phyloP scores from a whole-genome alignment of 2,888 invertebrate species.

The Harpagoxenus sublaevis region DNA sequence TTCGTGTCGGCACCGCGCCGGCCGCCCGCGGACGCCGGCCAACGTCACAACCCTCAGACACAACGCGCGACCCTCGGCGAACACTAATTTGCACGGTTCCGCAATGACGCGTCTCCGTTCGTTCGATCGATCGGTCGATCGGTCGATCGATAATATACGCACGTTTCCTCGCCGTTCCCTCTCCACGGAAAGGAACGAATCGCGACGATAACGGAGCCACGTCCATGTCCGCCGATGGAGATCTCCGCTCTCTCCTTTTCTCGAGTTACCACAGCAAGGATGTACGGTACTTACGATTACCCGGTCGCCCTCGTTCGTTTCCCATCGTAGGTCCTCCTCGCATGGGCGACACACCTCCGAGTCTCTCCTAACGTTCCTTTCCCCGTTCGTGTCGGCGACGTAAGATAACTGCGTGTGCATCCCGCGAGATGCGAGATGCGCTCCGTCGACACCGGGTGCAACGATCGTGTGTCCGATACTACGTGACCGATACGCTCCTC shows the following conservation, averaged over 20 bases:
- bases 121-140: conserved; percentile 3
- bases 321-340: not conserved
- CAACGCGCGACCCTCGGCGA: conserved; percentile 22
- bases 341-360: conserved; percentile 56
- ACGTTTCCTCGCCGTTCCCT: not conserved
- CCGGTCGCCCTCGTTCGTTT: not conserved
- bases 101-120: not conserved
- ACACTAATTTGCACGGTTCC: conserved; percentile 39
- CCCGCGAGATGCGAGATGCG: conserved; percentile 39
- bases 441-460: conserved; percentile 61
- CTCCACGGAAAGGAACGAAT: not conserved
- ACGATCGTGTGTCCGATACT: conserved; percentile 71
- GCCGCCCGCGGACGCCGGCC: conserved; percentile 10
- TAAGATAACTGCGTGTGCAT: conserved; percentile 44
- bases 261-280: conserved; percentile 48
- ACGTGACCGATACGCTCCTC: conserved; percentile 84
- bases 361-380: conserved; percentile 53
- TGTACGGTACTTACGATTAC: conserved; percentile 62
- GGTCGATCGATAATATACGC: conserved; percentile 11
- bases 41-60: conserved; percentile 36
- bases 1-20: conserved; percentile 22
- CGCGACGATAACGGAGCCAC: conserved; percentile 22
- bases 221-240: not conserved
- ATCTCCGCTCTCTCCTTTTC: conserved; percentile 8
- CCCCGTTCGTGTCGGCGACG: conserved; percentile 23